Conservation (phyloP, 2,113 vertebrate genomes). For the Poecile atricapillus region DNA sequence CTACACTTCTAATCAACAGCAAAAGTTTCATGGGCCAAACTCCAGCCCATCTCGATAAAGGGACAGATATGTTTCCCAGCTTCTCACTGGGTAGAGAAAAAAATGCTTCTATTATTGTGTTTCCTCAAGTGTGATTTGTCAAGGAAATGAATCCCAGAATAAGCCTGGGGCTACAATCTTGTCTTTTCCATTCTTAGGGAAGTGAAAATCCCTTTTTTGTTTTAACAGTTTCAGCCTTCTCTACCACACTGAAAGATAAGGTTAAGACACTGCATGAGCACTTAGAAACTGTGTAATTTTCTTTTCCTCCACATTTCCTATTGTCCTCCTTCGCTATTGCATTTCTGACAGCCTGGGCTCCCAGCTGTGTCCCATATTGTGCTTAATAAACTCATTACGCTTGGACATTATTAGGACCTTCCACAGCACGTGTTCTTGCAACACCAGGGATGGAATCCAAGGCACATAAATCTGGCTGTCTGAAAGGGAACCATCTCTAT, state of each 20-base stretch:
- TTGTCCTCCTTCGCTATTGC: neutral
- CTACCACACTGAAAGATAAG: neutral
- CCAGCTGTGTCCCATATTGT: neutral
- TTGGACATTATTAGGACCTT: neutral
- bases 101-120: neutral
- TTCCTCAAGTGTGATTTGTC: neutral
- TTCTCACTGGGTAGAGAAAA: neutral
- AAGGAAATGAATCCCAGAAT: neutral
- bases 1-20: neutral
- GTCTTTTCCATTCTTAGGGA: neutral
- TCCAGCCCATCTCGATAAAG: neutral
- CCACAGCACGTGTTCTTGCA: neutral
- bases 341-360: neutral
- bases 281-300: neutral
- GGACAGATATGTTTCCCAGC: neutral
- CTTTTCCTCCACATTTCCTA: neutral
- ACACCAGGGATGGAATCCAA: neutral
- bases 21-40: neutral
- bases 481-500: neutral
- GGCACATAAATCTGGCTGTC: neutral
- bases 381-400: neutral
- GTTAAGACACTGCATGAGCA: neutral
- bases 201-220: fast-evolving
- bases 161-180: neutral
- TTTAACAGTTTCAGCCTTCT: neutral